A percentile compares a stretch with the other conserved stretches of the same genome.
Evolutionary conservation across 2,797 vertebrate species (phyloP).

Genomic region (Serranus cabrilla): DNA sequence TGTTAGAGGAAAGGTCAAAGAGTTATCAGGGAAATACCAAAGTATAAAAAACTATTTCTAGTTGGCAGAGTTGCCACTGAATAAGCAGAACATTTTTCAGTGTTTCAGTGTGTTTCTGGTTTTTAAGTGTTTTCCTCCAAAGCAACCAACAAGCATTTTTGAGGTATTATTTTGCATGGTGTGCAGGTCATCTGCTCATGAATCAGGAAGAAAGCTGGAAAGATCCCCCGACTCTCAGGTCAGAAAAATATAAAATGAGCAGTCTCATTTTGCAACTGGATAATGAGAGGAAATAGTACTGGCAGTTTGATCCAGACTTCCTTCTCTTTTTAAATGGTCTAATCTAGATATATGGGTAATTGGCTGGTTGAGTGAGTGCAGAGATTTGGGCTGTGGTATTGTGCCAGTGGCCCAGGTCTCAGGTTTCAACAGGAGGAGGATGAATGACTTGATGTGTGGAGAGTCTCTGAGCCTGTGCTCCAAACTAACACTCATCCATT

Average conservation of each 20-base stretch:
- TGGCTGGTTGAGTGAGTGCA: constrained; percentile 61
- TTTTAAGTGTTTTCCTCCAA: constrained; percentile 35
- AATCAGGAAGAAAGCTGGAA: constrained; percentile 38
- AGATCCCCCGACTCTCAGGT: constrained; percentile 36
- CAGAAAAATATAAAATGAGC: constrained; percentile 45
- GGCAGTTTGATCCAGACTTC: constrained; percentile 56
- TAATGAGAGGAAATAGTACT: constrained; percentile 64
- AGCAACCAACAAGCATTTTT: constrained; percentile 31
- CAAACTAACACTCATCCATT: constrained; percentile 47
- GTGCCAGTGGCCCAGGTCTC: constrained; percentile 46
- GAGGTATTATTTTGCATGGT: background rate
- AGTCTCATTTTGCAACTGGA: constrained; percentile 57
- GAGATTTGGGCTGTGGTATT: constrained; percentile 36
- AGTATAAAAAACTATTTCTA: too few relatives aligned
- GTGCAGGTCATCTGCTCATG: constrained; percentile 24
- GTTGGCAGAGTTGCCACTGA: too few relatives aligned
- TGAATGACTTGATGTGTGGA: constrained; percentile 55
- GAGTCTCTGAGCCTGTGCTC: constrained; percentile 37
- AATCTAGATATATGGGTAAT: constrained; percentile 64
- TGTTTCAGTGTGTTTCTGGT: too few relatives aligned
- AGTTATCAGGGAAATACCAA: too few relatives aligned
- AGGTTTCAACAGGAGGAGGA: constrained; percentile 52
- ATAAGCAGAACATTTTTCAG: constrained; percentile 31
- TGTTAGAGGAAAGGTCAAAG: background rate
- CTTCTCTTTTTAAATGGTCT: constrained; percentile 56